A percentile compares a stretch with the other conserved stretches of the same genome.
phyloP scores from a whole-genome alignment of 1,140 invertebrate genomes.

The Ooceraea biroi region DNA sequence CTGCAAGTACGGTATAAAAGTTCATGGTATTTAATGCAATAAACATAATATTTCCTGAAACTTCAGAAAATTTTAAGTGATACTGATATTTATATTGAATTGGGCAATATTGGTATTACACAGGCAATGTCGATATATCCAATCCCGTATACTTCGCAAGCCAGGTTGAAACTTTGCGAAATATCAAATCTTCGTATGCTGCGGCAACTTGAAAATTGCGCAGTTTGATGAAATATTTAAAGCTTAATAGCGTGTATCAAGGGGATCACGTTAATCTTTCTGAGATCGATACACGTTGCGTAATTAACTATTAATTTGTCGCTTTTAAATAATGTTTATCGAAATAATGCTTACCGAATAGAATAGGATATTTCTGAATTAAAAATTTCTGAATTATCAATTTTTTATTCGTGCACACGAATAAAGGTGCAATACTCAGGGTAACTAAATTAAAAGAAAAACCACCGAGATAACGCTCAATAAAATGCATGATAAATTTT shows the following conservation, averaged over 20 bases:
- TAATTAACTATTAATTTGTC: slow-evolving; percentile 2
- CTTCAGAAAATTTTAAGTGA: background rate
- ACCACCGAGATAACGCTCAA: background rate
- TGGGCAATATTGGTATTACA: slow-evolving; percentile 33
- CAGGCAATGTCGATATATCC: slow-evolving; percentile 45
- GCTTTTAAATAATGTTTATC: background rate
- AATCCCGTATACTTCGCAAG: background rate
- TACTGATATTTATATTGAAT: slow-evolving; percentile 43
- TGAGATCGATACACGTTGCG: background rate
- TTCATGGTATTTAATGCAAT: background rate
- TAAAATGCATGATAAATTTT: slow-evolving; percentile 20
- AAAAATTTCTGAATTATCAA: slow-evolving; percentile 1
- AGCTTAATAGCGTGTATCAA: background rate
- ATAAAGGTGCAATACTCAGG: background rate
- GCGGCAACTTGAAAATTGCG: slow-evolving; percentile 46
- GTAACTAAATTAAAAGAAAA: background rate
- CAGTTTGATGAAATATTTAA: slow-evolving; percentile 61
- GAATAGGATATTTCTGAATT: background rate
- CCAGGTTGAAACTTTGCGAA: slow-evolving; percentile 51
- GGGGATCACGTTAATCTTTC: slow-evolving; percentile 30
- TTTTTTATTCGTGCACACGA: background rate
- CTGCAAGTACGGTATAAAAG: background rate
- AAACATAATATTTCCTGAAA: slow-evolving; percentile 37
- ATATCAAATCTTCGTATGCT: slow-evolving; percentile 44
- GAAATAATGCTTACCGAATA: background rate